phyloP scores from a whole-genome alignment of 2,888 invertebrate genomes.

The Drosophila flavopinicola region DNA sequence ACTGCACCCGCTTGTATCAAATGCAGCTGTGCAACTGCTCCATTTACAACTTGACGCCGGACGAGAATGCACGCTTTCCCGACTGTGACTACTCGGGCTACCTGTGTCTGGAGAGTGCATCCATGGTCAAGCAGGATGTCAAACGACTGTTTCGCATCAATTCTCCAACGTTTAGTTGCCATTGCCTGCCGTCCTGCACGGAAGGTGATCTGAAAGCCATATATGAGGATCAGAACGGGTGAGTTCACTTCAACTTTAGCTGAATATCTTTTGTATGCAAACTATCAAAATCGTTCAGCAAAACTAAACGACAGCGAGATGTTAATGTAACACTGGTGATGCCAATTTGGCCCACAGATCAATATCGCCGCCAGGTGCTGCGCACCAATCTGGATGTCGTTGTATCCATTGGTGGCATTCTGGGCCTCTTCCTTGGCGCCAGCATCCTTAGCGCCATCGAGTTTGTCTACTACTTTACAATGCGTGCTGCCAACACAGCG shows the following conservation, averaged over 20 bases:
- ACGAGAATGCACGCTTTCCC: conserved; percentile 63
- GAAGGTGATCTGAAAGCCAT: conserved; percentile 87
- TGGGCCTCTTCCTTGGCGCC: conserved; percentile 87
- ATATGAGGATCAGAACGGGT: conserved; percentile 59
- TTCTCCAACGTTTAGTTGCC: conserved; percentile 83
- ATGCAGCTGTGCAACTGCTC: conserved; percentile 87
- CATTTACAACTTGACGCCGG: conserved; percentile 87
- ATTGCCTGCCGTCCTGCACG: conserved; percentile 89
- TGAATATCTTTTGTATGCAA: background rate
- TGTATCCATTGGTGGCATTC: conserved; percentile 87
- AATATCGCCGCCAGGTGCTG: conserved; percentile 85
- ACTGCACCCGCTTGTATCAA: conserved; percentile 88
- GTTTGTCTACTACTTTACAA: conserved; percentile 86
- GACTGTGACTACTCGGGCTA: conserved; percentile 87
- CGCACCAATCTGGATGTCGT: conserved; percentile 84
- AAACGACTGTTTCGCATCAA: conserved; percentile 84
- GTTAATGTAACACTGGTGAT: conserved; percentile 65
- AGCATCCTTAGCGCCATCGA: conserved; percentile 87
- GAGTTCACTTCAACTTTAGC: background rate
- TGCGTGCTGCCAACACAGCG: conserved; percentile 70
- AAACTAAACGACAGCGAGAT: conserved; percentile 45
- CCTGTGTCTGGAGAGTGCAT: conserved; percentile 85
- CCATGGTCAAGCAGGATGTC: conserved; percentile 79
- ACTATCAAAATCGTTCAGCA: conserved; percentile 9
- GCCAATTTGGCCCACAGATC: conserved; percentile 82